These are phyloP conservation scores for Lepetodrilus schrolli DNA, from an alignment of 2,888 invertebrate species.

Conservation along the genomic window DNA sequence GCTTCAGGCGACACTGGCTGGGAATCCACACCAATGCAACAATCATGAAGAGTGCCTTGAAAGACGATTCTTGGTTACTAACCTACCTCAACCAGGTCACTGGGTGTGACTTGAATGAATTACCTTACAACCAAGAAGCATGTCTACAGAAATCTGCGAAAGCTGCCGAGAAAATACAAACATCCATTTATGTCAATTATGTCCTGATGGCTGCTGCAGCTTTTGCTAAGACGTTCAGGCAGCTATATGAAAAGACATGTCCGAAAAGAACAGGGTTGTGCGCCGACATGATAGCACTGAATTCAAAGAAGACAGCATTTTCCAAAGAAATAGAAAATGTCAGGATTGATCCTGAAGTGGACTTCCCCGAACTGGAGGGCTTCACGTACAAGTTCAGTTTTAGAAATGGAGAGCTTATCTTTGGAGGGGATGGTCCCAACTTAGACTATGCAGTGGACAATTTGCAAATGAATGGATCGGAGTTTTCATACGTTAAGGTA, in stretches of 20 bases:
- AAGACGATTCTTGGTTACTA: not conserved
- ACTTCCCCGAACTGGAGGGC: not conserved
- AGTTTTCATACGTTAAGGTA: no score
- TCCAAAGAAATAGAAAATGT: not conserved
- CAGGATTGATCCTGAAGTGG: not conserved
- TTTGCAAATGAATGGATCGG: no score
- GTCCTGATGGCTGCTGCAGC: slow-evolving; percentile 7
- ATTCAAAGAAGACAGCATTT: not conserved
- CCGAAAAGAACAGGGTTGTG: not conserved
- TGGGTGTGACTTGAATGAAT: not conserved
- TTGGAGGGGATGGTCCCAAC: no score
- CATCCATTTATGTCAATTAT: not conserved
- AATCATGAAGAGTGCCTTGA: not conserved
- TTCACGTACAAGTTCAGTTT: not conserved
- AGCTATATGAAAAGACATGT: not conserved
- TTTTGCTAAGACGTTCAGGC: slow-evolving; percentile 3
- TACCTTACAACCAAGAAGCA: not conserved
- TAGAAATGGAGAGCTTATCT: not conserved
- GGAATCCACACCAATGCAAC: not conserved
- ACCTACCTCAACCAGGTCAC: not conserved
- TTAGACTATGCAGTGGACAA: no score
- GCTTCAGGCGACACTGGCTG: not conserved
- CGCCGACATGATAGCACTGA: not conserved
- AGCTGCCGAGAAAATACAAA: not conserved
- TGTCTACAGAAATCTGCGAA: not conserved